phyloP scores from a whole-genome alignment of 2,888 invertebrate species.

The Platynereis dumerilii region DNA sequence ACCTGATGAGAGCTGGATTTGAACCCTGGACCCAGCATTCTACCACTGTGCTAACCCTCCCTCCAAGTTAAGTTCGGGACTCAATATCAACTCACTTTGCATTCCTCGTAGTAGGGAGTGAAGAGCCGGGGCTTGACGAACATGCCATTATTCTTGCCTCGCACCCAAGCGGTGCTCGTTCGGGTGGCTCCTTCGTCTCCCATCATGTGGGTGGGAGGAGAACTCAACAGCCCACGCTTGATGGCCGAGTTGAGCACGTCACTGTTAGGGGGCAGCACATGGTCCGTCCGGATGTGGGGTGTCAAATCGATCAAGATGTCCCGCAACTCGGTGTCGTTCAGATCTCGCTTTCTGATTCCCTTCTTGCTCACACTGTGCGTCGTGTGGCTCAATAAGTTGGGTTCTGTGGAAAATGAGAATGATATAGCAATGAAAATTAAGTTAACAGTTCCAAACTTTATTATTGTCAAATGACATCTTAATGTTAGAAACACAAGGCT shows the following conservation, averaged over 20 bases:
- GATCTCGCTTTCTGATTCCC: constrained; percentile 80
- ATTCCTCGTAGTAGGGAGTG: constrained; percentile 93
- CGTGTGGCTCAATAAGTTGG: constrained; percentile 87
- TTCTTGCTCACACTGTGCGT: constrained; percentile 89
- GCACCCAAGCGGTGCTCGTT: constrained; percentile 57
- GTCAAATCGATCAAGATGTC: constrained; percentile 85
- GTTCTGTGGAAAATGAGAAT: constrained; percentile 69
- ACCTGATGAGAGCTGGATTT: no score
- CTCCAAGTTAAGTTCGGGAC: no score
- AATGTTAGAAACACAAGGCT: no score
- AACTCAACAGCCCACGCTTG: constrained; percentile 78
- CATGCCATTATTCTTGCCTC: constrained; percentile 59
- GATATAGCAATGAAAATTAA: no score
- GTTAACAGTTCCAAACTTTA: not conserved
- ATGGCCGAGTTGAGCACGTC: constrained; percentile 68
- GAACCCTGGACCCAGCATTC: no score
- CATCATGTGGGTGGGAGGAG: constrained; percentile 85
- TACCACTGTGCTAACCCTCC: no score
- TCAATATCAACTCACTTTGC: constrained; percentile 80
- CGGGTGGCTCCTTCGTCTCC: constrained; percentile 70
- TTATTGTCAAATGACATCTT: not conserved
- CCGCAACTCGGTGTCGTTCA: constrained; percentile 82
- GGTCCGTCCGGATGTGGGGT: constrained; percentile 86
- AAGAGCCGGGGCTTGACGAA: constrained; percentile 85
- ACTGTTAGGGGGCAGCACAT: constrained; percentile 81